Base-by-base conservation (phyloP, 2,113 vertebrate species). In the Isurus oxyrinchus region DNA sequence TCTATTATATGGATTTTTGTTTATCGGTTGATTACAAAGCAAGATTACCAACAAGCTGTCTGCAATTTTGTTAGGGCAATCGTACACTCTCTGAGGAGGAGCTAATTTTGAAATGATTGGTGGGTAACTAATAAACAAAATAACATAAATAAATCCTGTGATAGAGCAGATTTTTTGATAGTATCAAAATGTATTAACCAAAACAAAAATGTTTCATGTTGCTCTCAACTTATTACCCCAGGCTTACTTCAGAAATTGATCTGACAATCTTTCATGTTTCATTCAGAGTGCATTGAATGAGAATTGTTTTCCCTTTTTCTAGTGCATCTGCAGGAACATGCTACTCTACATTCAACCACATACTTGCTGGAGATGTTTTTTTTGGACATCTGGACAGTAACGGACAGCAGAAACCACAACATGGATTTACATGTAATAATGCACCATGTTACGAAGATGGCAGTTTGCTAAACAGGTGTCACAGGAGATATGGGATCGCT, bases 41-140 rank as follows among this genome's bases (percentile, higher is more conserved):
- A 93, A 61, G 13, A 59, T 91, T 91, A n/a, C 11, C 86, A 88
- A 27, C 14, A 31, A 55, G 25, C 7, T 55, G 23, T 35, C 35
- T 93, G 57, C 57, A 63, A n/a, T 93, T 27, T 40, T 93, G 90
- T 61, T 21, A 61, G 35, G 4, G 90, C 35, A 93, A 93, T 93
- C 57, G 31, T 16, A 61, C 59, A 93, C 57, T n/a, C 25, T 35
- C 31, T 93, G 14, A 14, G 13, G 13, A 14, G 31, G 57, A 93
- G 57, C 57, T 93, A n/a, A 93, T 93, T 61, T 61, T 93, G 90
- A 61, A 93, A 93, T 93, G 90, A 61, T 61, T 93, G 90, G 59
- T 93, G 35, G 90, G 61, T 93, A 25, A 2, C 10, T 10, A 90
- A 57, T 61, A 35, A 35, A 61, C 27, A 61, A n/a, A 93, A 61